Evolutionary conservation across 2,888 invertebrate genomes (phyloP).

Genomic region (Cephus sareptanus): DNA sequence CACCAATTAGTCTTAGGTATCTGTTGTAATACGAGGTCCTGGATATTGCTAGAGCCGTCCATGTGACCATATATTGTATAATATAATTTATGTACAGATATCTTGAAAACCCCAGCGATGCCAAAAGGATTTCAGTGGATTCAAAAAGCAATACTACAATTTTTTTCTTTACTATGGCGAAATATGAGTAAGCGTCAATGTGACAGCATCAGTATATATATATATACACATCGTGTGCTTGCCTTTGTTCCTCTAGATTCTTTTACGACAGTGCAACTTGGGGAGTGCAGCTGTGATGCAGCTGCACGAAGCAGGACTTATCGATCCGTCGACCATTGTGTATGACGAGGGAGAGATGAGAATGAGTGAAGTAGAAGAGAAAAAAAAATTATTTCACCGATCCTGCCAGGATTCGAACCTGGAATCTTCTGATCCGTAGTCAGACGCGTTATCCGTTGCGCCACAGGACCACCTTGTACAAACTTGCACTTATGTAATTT

Average conservation of each 20-base stretch:
- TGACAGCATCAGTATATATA: not conserved
- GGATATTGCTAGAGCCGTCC: not conserved
- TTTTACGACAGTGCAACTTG: not conserved
- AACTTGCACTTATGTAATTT: not conserved
- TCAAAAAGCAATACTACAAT: not conserved
- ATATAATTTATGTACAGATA: not conserved
- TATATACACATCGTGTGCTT: not conserved
- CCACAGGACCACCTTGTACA: slow-evolving; percentile 43
- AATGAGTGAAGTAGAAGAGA: slow-evolving; percentile 10
- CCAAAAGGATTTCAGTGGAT: not conserved
- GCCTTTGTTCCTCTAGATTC: slow-evolving; percentile 17
- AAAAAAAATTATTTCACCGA: slow-evolving; percentile 34
- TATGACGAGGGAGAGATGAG: not conserved
- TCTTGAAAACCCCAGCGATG: not conserved
- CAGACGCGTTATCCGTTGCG: slow-evolving; percentile 56
- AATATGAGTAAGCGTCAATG: slow-evolving; percentile 36
- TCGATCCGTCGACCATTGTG: not conserved
- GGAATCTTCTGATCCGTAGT: slow-evolving; percentile 58
- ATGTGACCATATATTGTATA: not conserved
- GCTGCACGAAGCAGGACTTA: not conserved
- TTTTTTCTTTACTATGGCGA: slow-evolving; percentile 9
- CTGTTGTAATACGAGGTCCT: not conserved
- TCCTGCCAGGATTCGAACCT: slow-evolving; percentile 59
- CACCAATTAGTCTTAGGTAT: slow-evolving; percentile 25
- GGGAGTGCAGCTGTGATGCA: not conserved